Evolutionary conservation across 2,888 invertebrate genomes (phyloP), one percentile per base, ranked within the genome.

Genomic region (Limenitis camilla): DNA sequence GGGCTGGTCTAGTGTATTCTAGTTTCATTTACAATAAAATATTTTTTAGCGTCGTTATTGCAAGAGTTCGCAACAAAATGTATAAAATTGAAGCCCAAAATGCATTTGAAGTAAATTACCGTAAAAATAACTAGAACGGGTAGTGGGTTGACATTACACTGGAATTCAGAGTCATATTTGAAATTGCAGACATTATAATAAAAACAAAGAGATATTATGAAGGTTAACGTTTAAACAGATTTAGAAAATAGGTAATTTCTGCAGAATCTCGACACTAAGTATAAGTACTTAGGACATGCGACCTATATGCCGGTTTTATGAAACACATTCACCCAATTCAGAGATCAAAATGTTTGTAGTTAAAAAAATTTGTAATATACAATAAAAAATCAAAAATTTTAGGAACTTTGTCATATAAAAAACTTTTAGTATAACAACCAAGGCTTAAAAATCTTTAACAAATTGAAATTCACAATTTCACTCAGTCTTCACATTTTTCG

Each of bases 121-220:
- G 52, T 57, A 55, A 55, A 57, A 57, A 57, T 62, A 72, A 69
- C 65, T 65, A 64, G 54, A 60, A 63, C 53, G 35, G n/a, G n/a
- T 49, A 53, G 42, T 46, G 46, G 46, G 35, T 38, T 29, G 31
- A 31, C 30, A 46, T n/a, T 49, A 49, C 45, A 36, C 43, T 33
- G 39, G 35, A 45, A 52, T 49, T 52, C 49, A 45, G 41, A 46
- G 32, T 39, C 38, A 38, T 46, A 39, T 46, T 30, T 27, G 39
- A 45, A 45, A 45, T 36, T 36, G 29, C 36, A 36, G 45, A 11
- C 28, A 45, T 45, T 36, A 36, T 35, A 45, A 30, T 45, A 45
- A 45, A 45, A 45, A 29, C 36, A 45, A 36, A 28, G 29, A 29
- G 36, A 45, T 28, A 36, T 35, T 35, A 45, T 35, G 28, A 44